Percentiles rank a stretch among this genome's conserved stretches.
phyloP scores from a whole-genome alignment of 2,113 vertebrate species.

The Mesocricetus auratus region DNA sequence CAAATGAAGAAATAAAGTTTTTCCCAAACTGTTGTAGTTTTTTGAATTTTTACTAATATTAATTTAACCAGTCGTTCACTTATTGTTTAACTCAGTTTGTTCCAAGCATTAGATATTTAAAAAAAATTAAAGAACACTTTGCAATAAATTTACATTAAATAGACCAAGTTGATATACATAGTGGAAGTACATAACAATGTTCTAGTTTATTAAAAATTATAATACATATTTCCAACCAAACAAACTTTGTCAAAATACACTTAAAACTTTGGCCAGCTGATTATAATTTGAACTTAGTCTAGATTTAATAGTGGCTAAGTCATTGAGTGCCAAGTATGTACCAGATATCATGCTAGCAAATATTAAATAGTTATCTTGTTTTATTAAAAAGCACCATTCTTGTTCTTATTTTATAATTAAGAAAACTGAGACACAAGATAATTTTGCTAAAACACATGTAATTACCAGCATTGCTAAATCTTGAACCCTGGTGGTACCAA shows the following conservation, averaged over 20 bases:
- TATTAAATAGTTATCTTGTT: not conserved
- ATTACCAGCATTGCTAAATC: not conserved
- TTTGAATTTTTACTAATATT: constrained; percentile 31
- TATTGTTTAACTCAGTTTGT: not conserved
- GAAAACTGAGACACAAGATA: not conserved
- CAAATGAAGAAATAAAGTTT: not conserved
- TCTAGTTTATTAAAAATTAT: not conserved
- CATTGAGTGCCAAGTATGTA: not conserved
- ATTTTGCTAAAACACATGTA: not conserved
- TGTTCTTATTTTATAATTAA: constrained; percentile 12
- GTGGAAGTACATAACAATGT: not conserved
- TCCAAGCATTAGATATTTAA: not conserved
- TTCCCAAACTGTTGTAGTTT: not conserved
- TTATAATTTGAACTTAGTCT: not conserved
- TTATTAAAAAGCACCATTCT: not conserved
- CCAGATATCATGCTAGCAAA: constrained; percentile 11
- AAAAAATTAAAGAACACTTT: not conserved
- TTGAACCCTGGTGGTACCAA: not conserved
- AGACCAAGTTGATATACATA: not conserved
- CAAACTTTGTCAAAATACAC: not conserved
- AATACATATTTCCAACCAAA: not conserved
- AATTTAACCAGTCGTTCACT: not conserved
- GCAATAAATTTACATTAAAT: not conserved
- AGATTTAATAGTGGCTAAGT: not conserved
- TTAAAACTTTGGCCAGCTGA: not conserved